These are phyloP conservation scores for Cebidichthys violaceus DNA, from an alignment of 2,113 vertebrate species.

Conservation along the genomic window DNA sequence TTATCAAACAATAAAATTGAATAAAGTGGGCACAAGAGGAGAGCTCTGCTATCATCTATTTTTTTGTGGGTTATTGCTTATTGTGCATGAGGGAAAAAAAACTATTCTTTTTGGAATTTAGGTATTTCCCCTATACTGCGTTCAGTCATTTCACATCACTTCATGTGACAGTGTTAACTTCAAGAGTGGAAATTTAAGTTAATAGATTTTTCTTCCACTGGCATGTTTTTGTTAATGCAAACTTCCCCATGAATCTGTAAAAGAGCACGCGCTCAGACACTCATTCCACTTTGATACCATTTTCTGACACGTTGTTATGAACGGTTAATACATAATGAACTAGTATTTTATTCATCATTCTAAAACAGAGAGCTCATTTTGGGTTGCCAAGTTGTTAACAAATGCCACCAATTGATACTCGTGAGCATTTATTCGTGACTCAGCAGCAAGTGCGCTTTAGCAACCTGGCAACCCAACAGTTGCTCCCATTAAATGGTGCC, in stretches of 20 bases:
- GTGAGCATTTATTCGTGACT: background rate
- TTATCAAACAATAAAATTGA: background rate
- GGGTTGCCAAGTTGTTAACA: background rate
- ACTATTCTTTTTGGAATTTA: background rate
- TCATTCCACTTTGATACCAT: background rate
- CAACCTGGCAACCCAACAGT: background rate
- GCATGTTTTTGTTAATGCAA: background rate
- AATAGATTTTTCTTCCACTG: background rate
- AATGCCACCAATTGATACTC: no score
- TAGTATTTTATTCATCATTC: background rate
- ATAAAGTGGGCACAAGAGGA: background rate
- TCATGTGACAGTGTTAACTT: background rate
- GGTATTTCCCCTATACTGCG: background rate
- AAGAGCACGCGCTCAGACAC: background rate
- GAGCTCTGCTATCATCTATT: background rate
- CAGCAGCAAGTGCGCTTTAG: background rate
- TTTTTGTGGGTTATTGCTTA: background rate
- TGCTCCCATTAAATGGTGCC: background rate
- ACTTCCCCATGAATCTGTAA: background rate
- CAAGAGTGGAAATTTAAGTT: background rate
- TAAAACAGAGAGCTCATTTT: background rate
- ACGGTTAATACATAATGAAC: background rate
- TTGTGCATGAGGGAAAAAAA: background rate
- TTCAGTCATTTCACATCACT: constrained; percentile 9
- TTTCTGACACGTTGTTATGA: background rate